Evolutionary conservation across 2,113 vertebrate genomes (phyloP).

Genomic region (Eulemur rufifrons): DNA sequence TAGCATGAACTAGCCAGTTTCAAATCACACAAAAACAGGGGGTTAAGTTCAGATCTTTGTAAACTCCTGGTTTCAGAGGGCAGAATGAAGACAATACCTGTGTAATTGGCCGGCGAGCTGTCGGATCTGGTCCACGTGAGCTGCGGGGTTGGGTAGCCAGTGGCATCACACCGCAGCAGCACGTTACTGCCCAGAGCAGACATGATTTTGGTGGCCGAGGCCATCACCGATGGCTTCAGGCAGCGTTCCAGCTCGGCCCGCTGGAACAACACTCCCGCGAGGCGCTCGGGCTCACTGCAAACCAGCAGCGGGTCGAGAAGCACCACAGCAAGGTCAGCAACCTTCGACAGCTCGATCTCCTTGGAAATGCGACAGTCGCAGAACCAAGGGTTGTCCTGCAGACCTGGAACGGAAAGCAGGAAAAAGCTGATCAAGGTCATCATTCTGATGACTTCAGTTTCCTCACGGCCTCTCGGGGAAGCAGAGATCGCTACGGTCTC

Average conservation of each 20-base stretch:
- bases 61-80: neutral
- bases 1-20: neutral
- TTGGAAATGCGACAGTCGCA: slow-evolving; percentile 97
- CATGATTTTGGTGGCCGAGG: slow-evolving; percentile 95
- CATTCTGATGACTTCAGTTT: neutral
- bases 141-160: slow-evolving; percentile 92
- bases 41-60: neutral
- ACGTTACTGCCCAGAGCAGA: slow-evolving; percentile 94
- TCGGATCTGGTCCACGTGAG: slow-evolving; percentile 90
- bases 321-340: slow-evolving; percentile 83
- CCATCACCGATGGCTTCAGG: slow-evolving; percentile 94
- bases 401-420: slow-evolving; percentile 83
- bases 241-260: slow-evolving; percentile 94
- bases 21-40: neutral
- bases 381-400: slow-evolving; percentile 98
- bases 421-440: neutral
- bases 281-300: slow-evolving; percentile 91
- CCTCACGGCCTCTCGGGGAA: neutral
- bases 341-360: slow-evolving; percentile 94
- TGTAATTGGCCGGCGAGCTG: slow-evolving; percentile 87
- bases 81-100: slow-evolving; percentile 86
- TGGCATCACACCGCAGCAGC: slow-evolving; percentile 93
- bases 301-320: slow-evolving; percentile 91
- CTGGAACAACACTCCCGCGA: slow-evolving; percentile 92
- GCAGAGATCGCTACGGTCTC: neutral